Conservation (phyloP, 1,140 invertebrate genomes). For the Leptinotarsa undecemlineata region DNA sequence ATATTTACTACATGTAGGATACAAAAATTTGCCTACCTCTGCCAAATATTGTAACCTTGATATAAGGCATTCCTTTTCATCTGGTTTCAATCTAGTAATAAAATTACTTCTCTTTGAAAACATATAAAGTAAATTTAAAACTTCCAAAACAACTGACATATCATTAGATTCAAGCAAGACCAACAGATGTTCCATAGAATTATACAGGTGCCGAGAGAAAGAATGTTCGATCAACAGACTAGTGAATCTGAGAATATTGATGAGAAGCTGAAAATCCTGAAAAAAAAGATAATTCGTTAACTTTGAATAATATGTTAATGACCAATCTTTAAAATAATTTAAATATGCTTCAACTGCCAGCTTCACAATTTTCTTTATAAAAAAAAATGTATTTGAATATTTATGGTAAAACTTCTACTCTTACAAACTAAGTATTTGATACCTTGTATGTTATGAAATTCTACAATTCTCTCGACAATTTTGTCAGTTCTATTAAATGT, state of each 20-base stretch:
- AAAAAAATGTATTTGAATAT: too few species aligned
- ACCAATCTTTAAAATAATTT: too few species aligned
- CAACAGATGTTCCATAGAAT: slow-evolving; percentile 87
- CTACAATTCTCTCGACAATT: too few species aligned
- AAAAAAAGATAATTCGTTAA: slow-evolving; percentile 37
- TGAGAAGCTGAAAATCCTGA: slow-evolving; percentile 75
- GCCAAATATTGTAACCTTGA: slow-evolving; percentile 80
- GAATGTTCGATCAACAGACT: slow-evolving; percentile 88
- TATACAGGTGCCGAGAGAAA: slow-evolving; percentile 88
- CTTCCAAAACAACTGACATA: slow-evolving; percentile 85
- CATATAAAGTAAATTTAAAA: slow-evolving; percentile 87
- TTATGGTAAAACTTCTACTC: too few species aligned
- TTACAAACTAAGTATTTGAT: too few species aligned
- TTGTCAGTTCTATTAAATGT: too few species aligned
- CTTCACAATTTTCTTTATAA: too few species aligned
- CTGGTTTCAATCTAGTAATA: slow-evolving; percentile 76
- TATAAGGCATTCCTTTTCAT: slow-evolving; percentile 75
- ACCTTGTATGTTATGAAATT: too few species aligned
- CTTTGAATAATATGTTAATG: too few species aligned
- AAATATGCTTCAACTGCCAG: too few species aligned
- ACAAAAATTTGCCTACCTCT: slow-evolving; percentile 62
- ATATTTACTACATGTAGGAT: too few species aligned
- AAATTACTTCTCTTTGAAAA: slow-evolving; percentile 93
- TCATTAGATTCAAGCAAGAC: slow-evolving; percentile 82
- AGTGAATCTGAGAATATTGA: slow-evolving; percentile 82